Evolutionary conservation across 2,113 vertebrate genomes (phyloP), one percentile per base, ranked within the genome.

Genomic region (Protobothrops mucrosquamatus): DNA sequence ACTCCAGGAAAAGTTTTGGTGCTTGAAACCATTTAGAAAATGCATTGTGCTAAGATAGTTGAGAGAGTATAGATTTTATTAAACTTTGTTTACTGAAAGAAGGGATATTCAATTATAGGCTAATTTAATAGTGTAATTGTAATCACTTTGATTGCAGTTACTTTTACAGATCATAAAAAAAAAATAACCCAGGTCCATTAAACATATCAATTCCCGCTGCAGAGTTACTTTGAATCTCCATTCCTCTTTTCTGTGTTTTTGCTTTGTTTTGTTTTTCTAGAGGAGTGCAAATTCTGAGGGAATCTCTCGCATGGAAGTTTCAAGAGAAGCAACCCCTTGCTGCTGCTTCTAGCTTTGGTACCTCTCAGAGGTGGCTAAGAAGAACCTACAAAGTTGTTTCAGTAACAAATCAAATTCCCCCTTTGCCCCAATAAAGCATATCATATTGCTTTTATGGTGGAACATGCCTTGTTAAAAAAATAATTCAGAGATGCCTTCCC

Each of bases 101-200:
- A 89, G 29, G 74, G 22, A 94, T 95, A 18, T 39, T 95, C 93
- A 97, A 95, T 97, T 95, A 95, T 22, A 95, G 94, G 95, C 91
- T 94, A 95, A 97, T 95, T 97, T 96, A 95, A 97, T 94, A 26
- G 3, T 92, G 94, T 95, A 97, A 96, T 95, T 94, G 92, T n/a
- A 92, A 97, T 95, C 92, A 93, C 90, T 94, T 87, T 94, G 92
- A 94, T 88, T 52, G 89, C 93, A 85, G 61, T 95, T 85, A 92
- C 87, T 96, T 97, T 96, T 96, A 96, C 23, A 88, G 92, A 96
- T 90, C 55, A 92, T 95, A 89, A 95, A 93, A 96, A 96, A 97
- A 96, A 97, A 34, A 94, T 94, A 95, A 57, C 0, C 26, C 55
- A 92, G 12, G 9, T 95, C 59, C 86, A 51, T 94, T 95, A 91